Evolutionary conservation across 2,797 vertebrate genomes (phyloP), one percentile per base, ranked within the genome.

Genomic region (Enteromius paludinosus): DNA sequence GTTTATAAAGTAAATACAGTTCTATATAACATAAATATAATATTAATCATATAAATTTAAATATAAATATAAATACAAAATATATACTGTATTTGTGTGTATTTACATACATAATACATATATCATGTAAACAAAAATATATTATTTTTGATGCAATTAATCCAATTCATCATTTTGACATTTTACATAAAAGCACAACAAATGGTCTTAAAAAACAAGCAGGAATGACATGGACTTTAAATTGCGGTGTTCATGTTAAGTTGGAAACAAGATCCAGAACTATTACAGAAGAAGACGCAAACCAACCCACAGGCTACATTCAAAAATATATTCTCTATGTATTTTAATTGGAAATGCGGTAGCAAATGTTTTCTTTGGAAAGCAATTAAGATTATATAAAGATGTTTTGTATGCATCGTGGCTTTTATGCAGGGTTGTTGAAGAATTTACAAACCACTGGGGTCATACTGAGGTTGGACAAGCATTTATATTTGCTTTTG

Each of bases 291-390:
- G 90, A 86, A 56, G 81, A 56, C 14, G 6, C 1, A 14, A 56
- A 78, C 54, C 85, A 86, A 45, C 87, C 92, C 87, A 88, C 81
- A 84, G 91, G 93, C 88, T 23, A 84, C 81, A 79, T 92, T 93
- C 90, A 91, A 93, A 93, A 94, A 91, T 91, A 90, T 78, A 93
- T 92, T 88, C 86, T 81, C 87, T 86, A 89, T 87, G 88, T 90
- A 83, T 93, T 94, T 95, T 93, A 95, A 95, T 95, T 94, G 92
- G 92, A 92, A 94, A 93, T 89, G 92, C 92, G 92, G 92, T 91
- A 90, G 86, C 85, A 84, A 90, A 87, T 91, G 88, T 93, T 92
- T 92, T 91, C 91, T 91, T 91, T 89, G 89, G 86, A 92, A 94
- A 93, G 91, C 92, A 94, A 93, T 94, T 94, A 94, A 92, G 91